Evolutionary conservation across 92 coral and sea anemone genomes (phyloP).

Genomic region (Plumapathes pennacea): DNA sequence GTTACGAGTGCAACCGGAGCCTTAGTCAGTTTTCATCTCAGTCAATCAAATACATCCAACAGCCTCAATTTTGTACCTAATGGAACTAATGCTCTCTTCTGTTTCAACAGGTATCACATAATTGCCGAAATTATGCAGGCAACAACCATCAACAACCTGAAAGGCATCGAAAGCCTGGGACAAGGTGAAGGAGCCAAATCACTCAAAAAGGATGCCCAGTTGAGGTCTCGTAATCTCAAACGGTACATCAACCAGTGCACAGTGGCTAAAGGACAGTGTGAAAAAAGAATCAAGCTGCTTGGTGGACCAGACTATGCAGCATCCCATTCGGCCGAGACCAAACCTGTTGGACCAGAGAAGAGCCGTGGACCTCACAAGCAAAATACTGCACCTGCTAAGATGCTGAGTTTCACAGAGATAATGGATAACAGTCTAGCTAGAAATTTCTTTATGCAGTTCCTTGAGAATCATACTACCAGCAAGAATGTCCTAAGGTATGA

Average conservation of each 20-base stretch:
- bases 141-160: conserved; percentile 89
- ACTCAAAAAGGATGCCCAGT: conserved; percentile 82
- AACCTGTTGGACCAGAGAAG: conserved; percentile 50
- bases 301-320: conserved; percentile 96
- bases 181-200: conserved; percentile 63
- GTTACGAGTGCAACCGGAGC: too few relatives aligned
- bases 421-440: conserved; percentile 97
- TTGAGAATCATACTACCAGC: conserved; percentile 83
- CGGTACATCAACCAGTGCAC: conserved; percentile 97
- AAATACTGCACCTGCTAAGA: conserved; percentile 48
- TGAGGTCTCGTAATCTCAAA: conserved; percentile 88
- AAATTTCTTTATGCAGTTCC: conserved; percentile 92
- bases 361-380: conserved; percentile 37
- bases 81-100: too few relatives aligned
- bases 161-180: conserved; percentile 78
- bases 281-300: conserved; percentile 85
- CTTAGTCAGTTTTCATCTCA: too few relatives aligned
- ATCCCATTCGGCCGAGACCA: conserved; percentile 48
- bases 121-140: conserved; percentile 99
- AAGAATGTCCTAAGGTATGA: conserved; percentile 89
- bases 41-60: too few relatives aligned
- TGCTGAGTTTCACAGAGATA: conserved; percentile 77
- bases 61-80: too few relatives aligned
- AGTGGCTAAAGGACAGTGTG: conserved; percentile 97
- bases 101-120: conserved; percentile 72